Percentiles rank a stretch among this genome's conserved stretches.
Evolutionary conservation across 64 coral and sea anemone genomes (phyloP).

Genomic region (Montipora capricornis): DNA sequence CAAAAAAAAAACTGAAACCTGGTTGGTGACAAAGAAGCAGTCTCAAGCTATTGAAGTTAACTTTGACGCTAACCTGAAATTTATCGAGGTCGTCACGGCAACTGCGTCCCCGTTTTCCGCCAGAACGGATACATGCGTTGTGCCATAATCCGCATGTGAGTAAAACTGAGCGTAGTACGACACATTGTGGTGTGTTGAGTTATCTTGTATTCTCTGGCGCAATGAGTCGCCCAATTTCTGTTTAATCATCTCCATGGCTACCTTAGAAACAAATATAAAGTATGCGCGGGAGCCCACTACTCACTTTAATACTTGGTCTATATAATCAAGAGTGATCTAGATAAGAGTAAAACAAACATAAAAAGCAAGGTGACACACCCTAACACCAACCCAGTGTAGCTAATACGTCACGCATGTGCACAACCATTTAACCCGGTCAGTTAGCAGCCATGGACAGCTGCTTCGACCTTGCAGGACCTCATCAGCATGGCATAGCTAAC

Average conservation of each 20-base stretch:
- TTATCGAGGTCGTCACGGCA: conserved; percentile 86
- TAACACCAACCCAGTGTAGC: too few species aligned
- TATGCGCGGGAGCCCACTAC: too few species aligned
- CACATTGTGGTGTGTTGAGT: conserved; percentile 56
- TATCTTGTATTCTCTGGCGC: conserved; percentile 80
- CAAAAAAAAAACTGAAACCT: too few species aligned
- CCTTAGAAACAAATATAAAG: not conserved
- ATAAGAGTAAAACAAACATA: too few species aligned
- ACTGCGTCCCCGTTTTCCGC: conserved; percentile 90
- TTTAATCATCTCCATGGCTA: conserved; percentile 3
- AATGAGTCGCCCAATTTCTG: conserved; percentile 47
- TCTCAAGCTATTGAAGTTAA: not conserved
- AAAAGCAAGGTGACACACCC: too few species aligned
- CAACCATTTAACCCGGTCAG: too few species aligned
- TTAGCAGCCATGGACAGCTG: too few species aligned
- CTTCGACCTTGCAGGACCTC: too few species aligned
- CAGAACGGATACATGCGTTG: conserved; percentile 84
- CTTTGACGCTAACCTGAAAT: conserved; percentile 59
- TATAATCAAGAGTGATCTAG: not conserved
- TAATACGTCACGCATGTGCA: too few species aligned
- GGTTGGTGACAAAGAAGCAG: too few species aligned
- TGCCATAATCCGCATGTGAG: conserved; percentile 66
- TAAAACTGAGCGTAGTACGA: conserved; percentile 74
- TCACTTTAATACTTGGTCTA: too few species aligned
- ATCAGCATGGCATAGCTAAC: too few species aligned